Evolutionary conservation across 2,113 vertebrate genomes (phyloP), one percentile per base, ranked within the genome.

Genomic region (Vicugna pacos): DNA sequence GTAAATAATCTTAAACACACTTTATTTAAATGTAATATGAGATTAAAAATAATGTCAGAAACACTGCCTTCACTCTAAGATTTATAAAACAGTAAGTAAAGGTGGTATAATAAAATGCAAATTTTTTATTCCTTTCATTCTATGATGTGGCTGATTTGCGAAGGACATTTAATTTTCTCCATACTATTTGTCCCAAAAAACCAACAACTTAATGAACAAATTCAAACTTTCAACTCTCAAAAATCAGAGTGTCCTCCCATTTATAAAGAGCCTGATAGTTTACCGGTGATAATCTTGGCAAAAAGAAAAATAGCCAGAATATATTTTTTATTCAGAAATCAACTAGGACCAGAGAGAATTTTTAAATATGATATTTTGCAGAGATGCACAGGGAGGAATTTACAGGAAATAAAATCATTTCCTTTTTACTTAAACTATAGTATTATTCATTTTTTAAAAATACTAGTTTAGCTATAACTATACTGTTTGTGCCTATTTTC

Each of bases 41-140:
- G 20, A 92, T 16, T 77, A 12, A 38, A 64, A 93, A 89, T 91
- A 92, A 69, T 0, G 0, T 72, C 77, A 70, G 83, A 97, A 97
- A 94, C 24, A 91, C 24, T 0, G 73, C 50, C 64, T 22, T 93
- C 20, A 97, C 46, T 17, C 69, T 76, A 95, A 70, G 9, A 67
- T 69, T 96, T 97, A 97, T 86, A 67, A 97, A 96, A 83, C 2
- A 30, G 30, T 60, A 91, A 76, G 56, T 97, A 77, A 98, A 91
- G 64, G 64, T 72, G 48, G 4, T 65, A 52, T 4, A 97, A 95
- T 81, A 93, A 94, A 92, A 64, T 90, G 2, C 11, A 85, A 96
- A 82, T 52, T 93, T 91, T 94, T 65, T 60, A 69, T 58, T 81
- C 20, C 65, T 77, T 96, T 97, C 89, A 94, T 32, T 90, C 58